Base-by-base conservation (phyloP, 2,888 invertebrate species). In the Erpobdella octoculata region DNA sequence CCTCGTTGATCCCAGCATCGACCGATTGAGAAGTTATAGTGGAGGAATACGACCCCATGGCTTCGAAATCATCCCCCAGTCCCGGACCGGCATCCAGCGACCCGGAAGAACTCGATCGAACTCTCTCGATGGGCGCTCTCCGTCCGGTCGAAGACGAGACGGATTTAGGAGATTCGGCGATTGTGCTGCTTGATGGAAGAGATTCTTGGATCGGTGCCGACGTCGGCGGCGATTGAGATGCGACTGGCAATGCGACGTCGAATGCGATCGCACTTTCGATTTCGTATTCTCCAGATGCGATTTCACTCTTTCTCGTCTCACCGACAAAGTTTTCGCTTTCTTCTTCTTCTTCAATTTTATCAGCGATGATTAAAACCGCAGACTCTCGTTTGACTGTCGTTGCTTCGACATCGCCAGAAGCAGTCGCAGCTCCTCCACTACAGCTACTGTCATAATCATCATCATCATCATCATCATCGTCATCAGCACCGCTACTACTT, bases 1-100 rank as follows among this genome's bases (percentile, higher is more conserved):
- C 58, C n/a, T 69, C 69, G n/a, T 69, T 69, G 69, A 69, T 69
- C 9, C 69, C 69, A 15, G 69, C 69, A 28, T 69, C 69, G 8
- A 69, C n/a, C 6, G 58, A 58, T 37, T 69, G 69, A 31, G 69
- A 69, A 9, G 69, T 69, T 35, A 69, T 69, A 36, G 33, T 58
- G 58, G 46, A 53, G 1, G 69, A 31, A 0, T 31, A 35, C 0
- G 62, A 62, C 4, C 18, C 62, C n/a, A 62, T n/a, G 12, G 62
- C 28, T 35, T 18, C 21, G 18, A 69, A 21, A 21, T 25, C 33
- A 18, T 33, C 37, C 8, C 28, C 33, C 8, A 35, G 65, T 25
- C 65, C 38, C n/a, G 9, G 5, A 21, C 38, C 35, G 4, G 48
- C 36, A n/a, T n/a, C n/a, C 6, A 53, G 53, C 15, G 35, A 69